Evolutionary conservation across 2,888 invertebrate species (phyloP).

Genomic region (Thereva nobilitata): DNA sequence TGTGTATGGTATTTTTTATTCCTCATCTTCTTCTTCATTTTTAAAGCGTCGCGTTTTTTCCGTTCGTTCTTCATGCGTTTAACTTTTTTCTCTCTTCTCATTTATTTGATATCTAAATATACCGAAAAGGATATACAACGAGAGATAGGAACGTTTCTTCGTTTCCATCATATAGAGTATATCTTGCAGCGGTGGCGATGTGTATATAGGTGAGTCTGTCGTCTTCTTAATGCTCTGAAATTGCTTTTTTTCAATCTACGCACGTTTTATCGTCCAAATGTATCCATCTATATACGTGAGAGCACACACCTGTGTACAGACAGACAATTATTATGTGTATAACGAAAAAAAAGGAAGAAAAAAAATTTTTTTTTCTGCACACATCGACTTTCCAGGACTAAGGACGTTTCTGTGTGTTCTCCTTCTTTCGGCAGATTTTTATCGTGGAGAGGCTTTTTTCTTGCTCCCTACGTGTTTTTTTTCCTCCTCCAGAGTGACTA

Average conservation of each 20-base stretch:
- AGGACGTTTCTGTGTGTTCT: constrained; percentile 11
- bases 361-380: background rate
- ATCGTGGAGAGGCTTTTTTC: constrained; percentile 1
- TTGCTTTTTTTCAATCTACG: constrained; percentile 35
- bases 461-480: constrained; percentile 9
- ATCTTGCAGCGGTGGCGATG: background rate
- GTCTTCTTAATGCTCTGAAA: constrained; percentile 31
- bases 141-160: too few species aligned
- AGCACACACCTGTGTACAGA: constrained; percentile 31
- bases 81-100: too few species aligned
- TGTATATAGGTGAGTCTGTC: constrained; percentile 20
- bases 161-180: too few species aligned
- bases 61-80: too few species aligned
- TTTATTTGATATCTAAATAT: too few species aligned
- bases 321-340: constrained; percentile 34
- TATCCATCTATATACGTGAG: constrained; percentile 29
- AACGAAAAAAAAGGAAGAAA: constrained; percentile 28
- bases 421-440: constrained; percentile 14
- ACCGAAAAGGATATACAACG: too few species aligned
- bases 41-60: too few species aligned
- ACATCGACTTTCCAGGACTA: background rate
- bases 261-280: constrained; percentile 35
- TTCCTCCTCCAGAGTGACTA: constrained; percentile 22
- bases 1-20: too few species aligned
- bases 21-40: too few species aligned